phyloP scores from a whole-genome alignment of 2,888 invertebrate genomes.

The Dynastes hyllus region DNA sequence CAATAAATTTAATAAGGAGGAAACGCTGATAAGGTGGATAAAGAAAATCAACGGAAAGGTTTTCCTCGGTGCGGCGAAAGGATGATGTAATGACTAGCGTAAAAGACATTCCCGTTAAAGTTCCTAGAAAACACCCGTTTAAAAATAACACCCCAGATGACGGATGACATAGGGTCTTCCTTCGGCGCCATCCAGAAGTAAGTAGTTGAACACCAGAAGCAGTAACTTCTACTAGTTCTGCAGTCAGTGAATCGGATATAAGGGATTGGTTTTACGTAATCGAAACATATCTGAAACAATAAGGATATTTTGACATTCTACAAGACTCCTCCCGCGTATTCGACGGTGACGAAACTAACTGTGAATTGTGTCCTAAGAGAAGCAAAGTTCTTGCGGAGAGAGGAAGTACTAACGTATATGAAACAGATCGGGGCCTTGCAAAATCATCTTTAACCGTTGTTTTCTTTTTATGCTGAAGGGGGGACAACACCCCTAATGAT shows the following conservation, averaged over 20 bases:
- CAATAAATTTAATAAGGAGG: background rate
- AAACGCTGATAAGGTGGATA: no score
- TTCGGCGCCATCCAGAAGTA: slow-evolving; percentile 60
- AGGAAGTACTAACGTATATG: slow-evolving; percentile 47
- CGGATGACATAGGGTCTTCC: slow-evolving; percentile 57
- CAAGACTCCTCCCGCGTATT: slow-evolving; percentile 57
- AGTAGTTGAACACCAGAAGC: slow-evolving; percentile 58
- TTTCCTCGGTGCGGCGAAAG: slow-evolving; percentile 40
- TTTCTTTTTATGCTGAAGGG: slow-evolving; percentile 1
- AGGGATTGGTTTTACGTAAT: slow-evolving; percentile 61
- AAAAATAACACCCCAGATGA: slow-evolving; percentile 54
- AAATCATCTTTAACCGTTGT: slow-evolving; percentile 13
- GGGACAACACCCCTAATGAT: background rate
- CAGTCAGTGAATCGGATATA: slow-evolving; percentile 61
- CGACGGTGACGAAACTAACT: slow-evolving; percentile 61
- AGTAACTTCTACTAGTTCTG: slow-evolving; percentile 60
- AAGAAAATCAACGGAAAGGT: background rate
- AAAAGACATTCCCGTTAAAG: background rate
- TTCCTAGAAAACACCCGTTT: slow-evolving; percentile 37
- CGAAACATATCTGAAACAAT: slow-evolving; percentile 8
- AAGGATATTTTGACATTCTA: slow-evolving; percentile 24
- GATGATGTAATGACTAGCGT: slow-evolving; percentile 41
- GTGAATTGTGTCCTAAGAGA: slow-evolving; percentile 58
- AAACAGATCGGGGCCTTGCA: background rate
- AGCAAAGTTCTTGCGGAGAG: background rate